These are phyloP conservation scores for Cataglyphis cursor DNA, from an alignment of 2,888 invertebrate genomes.

Conservation along the genomic window DNA sequence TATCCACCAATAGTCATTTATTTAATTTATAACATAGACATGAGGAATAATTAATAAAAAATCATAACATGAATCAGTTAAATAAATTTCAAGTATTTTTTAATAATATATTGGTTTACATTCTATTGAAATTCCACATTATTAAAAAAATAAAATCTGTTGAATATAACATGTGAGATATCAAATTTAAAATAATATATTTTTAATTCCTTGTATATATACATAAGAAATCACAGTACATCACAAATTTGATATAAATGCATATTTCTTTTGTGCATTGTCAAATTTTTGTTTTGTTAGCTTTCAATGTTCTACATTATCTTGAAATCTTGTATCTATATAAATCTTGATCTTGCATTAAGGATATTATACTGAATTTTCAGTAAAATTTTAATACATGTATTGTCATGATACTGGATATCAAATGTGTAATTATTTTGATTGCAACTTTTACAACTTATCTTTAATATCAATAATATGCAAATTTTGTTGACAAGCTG, in stretches of 20 bases:
- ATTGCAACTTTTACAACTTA: conserved; percentile 16
- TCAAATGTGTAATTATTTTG: conserved; percentile 18
- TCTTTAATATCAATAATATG: conserved; percentile 20
- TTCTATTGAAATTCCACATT: conserved; percentile 54
- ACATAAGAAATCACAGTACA: background rate
- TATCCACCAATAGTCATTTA: conserved; percentile 77
- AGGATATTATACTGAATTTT: conserved; percentile 17
- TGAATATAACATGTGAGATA: conserved; percentile 13
- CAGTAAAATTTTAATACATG: background rate
- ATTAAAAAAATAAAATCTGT: conserved; percentile 4
- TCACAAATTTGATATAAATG: conserved; percentile 6
- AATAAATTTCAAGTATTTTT: conserved; percentile 55
- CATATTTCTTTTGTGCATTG: background rate
- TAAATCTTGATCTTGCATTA: background rate
- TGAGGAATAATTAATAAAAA: conserved; percentile 75
- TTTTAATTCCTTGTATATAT: conserved; percentile 14
- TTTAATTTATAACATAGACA: conserved; percentile 81
- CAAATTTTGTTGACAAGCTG: background rate
- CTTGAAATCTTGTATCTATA: background rate
- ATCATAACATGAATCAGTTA: conserved; percentile 58
- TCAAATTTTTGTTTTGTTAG: conserved; percentile 16
- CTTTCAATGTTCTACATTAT: background rate
- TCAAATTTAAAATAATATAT: conserved; percentile 26
- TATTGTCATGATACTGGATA: conserved; percentile 1
- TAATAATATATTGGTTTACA: conserved; percentile 54